phyloP scores from a whole-genome alignment of 2,797 vertebrate species.

The Pelochelys cantorii region DNA sequence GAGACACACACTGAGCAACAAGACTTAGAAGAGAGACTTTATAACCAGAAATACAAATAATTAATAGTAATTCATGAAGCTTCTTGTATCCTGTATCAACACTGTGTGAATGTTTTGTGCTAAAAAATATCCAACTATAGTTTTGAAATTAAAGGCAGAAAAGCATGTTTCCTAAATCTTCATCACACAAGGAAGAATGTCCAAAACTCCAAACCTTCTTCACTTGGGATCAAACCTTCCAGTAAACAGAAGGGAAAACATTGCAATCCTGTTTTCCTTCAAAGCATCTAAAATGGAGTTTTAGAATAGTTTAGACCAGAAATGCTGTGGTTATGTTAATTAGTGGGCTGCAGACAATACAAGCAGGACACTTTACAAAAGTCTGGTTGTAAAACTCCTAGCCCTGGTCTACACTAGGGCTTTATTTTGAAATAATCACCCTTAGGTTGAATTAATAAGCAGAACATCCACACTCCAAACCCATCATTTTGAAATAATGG shows the following conservation, averaged over 20 bases:
- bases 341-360: neutral
- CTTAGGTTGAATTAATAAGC: no score
- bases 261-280: neutral
- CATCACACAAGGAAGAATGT: neutral
- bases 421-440: no score
- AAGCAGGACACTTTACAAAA: neutral
- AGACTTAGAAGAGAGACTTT: neutral
- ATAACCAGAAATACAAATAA: conserved; percentile 1
- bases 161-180: neutral
- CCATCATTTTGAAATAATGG: no score
- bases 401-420: no score
- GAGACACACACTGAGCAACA: conserved; percentile 2
- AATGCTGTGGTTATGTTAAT: neutral
- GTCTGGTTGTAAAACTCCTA: neutral
- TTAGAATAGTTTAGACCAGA: neutral
- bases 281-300: neutral
- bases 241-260: neutral
- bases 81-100: neutral
- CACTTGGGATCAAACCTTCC: neutral
- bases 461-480: no score
- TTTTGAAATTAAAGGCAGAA: neutral
- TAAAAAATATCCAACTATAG: neutral
- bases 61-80: neutral
- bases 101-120: neutral
- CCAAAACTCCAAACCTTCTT: neutral